phyloP scores from a whole-genome alignment of 2,113 vertebrate genomes.

The Calonectris borealis region DNA sequence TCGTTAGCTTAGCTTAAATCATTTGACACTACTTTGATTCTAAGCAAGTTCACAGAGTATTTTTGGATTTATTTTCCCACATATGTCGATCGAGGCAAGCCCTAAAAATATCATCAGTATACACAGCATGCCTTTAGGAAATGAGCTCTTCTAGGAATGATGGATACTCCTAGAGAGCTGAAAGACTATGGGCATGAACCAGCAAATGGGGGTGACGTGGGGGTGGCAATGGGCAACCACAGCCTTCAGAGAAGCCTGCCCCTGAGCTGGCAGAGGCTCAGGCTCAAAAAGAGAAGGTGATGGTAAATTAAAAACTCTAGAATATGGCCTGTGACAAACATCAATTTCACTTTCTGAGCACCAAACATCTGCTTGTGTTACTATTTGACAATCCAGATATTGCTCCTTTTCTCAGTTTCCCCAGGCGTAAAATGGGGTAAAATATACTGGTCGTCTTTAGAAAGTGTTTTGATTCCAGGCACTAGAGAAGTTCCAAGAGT shows the following conservation, averaged over 20 bases:
- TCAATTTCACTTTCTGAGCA: background rate
- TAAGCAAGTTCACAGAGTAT: slow-evolving; percentile 4
- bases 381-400: background rate
- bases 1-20: slow-evolving; percentile 32
- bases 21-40: slow-evolving; percentile 17
- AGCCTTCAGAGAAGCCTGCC: background rate
- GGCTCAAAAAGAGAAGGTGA: background rate
- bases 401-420: background rate
- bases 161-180: background rate
- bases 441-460: background rate
- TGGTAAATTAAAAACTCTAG: background rate
- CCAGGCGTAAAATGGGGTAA: background rate
- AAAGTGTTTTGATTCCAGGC: background rate
- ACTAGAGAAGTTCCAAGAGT: background rate
- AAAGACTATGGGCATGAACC: background rate
- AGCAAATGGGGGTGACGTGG: background rate
- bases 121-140: background rate
- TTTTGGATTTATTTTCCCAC: slow-evolving; percentile 39
- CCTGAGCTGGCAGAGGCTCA: background rate
- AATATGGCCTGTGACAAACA: background rate
- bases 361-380: background rate
- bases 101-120: background rate
- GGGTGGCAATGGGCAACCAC: background rate
- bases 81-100: background rate
- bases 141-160: background rate